Base-by-base conservation (phyloP, 2,888 invertebrate genomes). In the Dolomedes plantarius region DNA sequence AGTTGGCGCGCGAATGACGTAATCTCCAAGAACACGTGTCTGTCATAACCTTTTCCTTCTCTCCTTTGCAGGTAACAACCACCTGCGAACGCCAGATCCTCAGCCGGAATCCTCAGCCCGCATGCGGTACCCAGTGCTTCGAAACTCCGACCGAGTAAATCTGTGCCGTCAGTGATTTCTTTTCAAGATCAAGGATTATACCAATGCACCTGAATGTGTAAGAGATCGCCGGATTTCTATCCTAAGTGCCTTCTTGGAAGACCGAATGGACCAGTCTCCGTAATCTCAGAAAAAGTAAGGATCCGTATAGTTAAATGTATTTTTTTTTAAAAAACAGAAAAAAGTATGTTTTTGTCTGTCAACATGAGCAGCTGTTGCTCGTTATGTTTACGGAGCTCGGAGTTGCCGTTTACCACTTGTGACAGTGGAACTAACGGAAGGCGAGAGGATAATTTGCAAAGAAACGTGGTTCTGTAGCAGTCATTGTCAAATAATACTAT, bases 31-130 rank as follows among this genome's bases (percentile, higher is more conserved):
- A 69, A 64, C 82, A 81, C 81, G 81, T 74, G 81, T 81, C 31
- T 68, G 75, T 81, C 81, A 74, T 74, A 81, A 75, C 68, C 41
- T 75, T 71, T 50, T 46, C 72, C 67, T 19, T 76, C 46, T 36
- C 1, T 69, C 11, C 75, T 69, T 76, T 76, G 23, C 82, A 83
- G 82, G 82, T 83, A 76, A 83, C 23, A 56, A 74, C 82, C 76
- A 76, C 76, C 82, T 83, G 76, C 68, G 62, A 76, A 76, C 62
- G 56, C 19, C 3, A 56, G 11, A 1, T 56, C 56, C 23, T 16
- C 56, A 23, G 56, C 56, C 16, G 23, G 23, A 56, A 5, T 56
- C 19, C 1, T 56, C 56, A 7, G 23, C 23, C 23, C 56, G 56
- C 56, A 56, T 56, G 56, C 56, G 23, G 23, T 16, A 56, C 23